Percentiles rank a stretch among this genome's conserved stretches.
Conservation (phyloP, 2,113 vertebrate species). For the Mesitornis unicolor region DNA sequence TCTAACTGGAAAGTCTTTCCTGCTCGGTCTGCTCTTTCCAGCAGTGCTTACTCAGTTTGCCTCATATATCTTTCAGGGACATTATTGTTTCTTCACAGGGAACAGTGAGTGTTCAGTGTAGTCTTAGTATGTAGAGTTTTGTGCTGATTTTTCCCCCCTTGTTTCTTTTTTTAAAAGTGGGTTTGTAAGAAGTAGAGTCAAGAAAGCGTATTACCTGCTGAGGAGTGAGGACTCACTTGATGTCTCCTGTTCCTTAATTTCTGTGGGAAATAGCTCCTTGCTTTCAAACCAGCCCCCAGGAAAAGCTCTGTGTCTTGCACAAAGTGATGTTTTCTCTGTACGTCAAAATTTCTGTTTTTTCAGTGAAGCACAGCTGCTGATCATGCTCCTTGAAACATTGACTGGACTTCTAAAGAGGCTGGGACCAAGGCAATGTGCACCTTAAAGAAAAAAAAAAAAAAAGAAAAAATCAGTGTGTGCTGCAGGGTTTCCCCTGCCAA, state of each 20-base stretch:
- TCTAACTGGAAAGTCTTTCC: not conserved
- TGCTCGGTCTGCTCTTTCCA: not conserved
- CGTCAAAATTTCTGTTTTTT: not conserved
- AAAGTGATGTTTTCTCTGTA: not conserved
- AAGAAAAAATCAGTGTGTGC: not conserved
- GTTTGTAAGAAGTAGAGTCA: not conserved
- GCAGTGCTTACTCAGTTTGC: not conserved
- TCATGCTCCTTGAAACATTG: not conserved
- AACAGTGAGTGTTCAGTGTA: not conserved
- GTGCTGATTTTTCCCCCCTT: not conserved
- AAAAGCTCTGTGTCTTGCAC: not conserved
- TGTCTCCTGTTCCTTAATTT: not conserved
- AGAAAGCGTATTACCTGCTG: not conserved
- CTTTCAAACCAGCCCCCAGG: not conserved
- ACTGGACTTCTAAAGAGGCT: not conserved
- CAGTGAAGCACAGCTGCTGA: not conserved
- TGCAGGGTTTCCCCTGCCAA: not conserved
- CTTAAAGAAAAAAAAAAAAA: not conserved
- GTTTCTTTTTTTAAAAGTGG: not conserved
- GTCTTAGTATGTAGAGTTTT: not conserved
- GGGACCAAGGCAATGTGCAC: not conserved
- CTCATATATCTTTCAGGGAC: not conserved
- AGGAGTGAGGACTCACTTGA: not conserved
- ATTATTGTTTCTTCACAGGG: not conserved
- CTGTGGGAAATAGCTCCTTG: not conserved